Evolutionary conservation across 2,797 vertebrate species (phyloP).

Genomic region (Avahi laniger): DNA sequence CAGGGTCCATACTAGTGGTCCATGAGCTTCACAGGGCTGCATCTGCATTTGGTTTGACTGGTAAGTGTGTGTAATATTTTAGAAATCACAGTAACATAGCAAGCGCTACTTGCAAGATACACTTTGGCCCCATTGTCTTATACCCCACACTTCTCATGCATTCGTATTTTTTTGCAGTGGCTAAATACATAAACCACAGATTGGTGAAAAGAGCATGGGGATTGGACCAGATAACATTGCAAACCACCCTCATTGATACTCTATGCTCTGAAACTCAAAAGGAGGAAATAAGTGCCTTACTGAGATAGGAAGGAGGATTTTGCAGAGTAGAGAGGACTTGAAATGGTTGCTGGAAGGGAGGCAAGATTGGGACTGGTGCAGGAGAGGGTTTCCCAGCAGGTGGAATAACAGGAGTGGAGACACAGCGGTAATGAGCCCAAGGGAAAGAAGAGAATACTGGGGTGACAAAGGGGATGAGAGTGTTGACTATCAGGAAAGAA

Average conservation of each 20-base stretch:
- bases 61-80: not conserved
- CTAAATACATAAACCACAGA: not conserved
- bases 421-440: too few relatives aligned
- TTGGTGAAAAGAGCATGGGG: not conserved
- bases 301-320: not conserved
- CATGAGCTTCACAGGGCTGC: not conserved
- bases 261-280: not conserved
- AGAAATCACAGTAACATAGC: not conserved
- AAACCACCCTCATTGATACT: not conserved
- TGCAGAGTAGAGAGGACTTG: not conserved
- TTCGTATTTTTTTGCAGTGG: not conserved
- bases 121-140: not conserved
- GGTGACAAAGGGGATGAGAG: not conserved
- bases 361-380: not conserved
- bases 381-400: not conserved
- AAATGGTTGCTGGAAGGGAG: not conserved
- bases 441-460: not conserved
- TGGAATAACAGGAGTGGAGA: not conserved
- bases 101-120: not conserved
- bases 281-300: not conserved
- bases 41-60: not conserved
- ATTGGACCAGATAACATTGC: not conserved
- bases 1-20: not conserved
- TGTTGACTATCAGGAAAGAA: not conserved
- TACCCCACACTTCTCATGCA: not conserved